A percentile compares a stretch with the other conserved stretches of the same genome.
Conservation (phyloP, 2,888 invertebrate genomes). For the Nasonovia ribisnigri region DNA sequence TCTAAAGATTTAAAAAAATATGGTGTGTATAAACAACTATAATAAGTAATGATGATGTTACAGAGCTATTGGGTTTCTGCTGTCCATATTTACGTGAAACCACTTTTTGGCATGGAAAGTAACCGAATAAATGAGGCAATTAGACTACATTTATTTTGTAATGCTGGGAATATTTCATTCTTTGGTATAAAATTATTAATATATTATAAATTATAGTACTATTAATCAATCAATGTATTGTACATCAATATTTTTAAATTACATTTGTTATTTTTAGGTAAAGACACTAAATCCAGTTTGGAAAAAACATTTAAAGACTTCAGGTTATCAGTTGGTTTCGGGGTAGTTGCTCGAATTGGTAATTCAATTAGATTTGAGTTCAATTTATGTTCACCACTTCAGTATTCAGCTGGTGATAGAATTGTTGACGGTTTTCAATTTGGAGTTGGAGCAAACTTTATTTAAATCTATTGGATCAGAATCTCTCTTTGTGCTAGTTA, state of each 20-base stretch:
- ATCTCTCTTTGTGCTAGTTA: conserved; percentile 27
- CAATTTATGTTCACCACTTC: conserved; percentile 57
- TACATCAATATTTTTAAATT: not conserved
- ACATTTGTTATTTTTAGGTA: conserved; percentile 22
- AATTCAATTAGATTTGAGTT: conserved; percentile 59
- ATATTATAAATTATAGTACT: not conserved
- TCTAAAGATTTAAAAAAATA: not conserved
- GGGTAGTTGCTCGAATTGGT: conserved; percentile 50
- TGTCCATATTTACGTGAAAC: conserved; percentile 56
- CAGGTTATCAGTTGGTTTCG: conserved; percentile 54
- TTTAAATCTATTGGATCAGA: conserved; percentile 71
- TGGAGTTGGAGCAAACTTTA: conserved; percentile 85
- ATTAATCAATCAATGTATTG: not conserved
- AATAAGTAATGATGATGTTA: not conserved
- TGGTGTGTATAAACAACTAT: not conserved
- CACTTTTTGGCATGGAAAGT: conserved; percentile 42
- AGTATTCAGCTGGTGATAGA: conserved; percentile 68
- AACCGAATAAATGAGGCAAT: conserved; percentile 50
- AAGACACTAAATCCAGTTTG: conserved; percentile 24
- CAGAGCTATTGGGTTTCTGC: conserved; percentile 63
- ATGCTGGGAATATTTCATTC: conserved; percentile 62
- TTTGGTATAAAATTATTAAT: conserved; percentile 35
- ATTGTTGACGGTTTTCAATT: conserved; percentile 82
- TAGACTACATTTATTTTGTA: conserved; percentile 61
- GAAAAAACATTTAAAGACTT: conserved; percentile 43